phyloP scores from a whole-genome alignment of 1,140 invertebrate genomes.

The Drosophila seguyi region DNA sequence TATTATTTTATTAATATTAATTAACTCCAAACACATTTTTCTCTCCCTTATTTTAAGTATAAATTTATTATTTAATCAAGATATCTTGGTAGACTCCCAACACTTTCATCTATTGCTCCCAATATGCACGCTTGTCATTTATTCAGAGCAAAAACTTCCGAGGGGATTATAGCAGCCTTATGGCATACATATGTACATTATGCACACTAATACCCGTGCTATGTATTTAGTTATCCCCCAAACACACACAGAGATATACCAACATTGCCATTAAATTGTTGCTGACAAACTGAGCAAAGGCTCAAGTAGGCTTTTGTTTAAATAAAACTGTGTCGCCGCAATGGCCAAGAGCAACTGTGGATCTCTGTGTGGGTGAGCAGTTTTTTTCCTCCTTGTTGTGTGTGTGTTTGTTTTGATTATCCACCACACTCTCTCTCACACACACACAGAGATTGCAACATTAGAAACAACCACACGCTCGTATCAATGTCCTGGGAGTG shows the following conservation, averaged over 20 bases:
- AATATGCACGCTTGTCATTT: not conserved
- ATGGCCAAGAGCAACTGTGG: conserved; percentile 58
- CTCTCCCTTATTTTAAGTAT: too few species aligned
- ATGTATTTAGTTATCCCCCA: conserved; percentile 6
- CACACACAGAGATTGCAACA: conserved; percentile 29
- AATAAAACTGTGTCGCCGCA: conserved; percentile 75
- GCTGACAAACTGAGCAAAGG: conserved; percentile 68
- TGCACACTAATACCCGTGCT: conserved; percentile 1
- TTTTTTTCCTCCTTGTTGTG: conserved; percentile 7
- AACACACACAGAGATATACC: not conserved
- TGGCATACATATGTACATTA: conserved; percentile 1
- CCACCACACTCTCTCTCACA: conserved; percentile 28
- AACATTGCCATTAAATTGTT: conserved; percentile 61
- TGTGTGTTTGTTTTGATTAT: conserved; percentile 78
- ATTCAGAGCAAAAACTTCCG: not conserved
- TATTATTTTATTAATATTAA: not conserved
- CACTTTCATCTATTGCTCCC: not conserved
- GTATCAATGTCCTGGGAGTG: conserved; percentile 52
- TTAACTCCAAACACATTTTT: too few species aligned
- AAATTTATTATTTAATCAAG: not conserved
- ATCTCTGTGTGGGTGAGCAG: not conserved
- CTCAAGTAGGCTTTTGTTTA: conserved; percentile 80
- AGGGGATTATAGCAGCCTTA: conserved; percentile 30
- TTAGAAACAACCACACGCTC: conserved; percentile 22
- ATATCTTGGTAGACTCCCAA: not conserved